Evolutionary conservation across 2,888 invertebrate genomes (phyloP).

Genomic region (Tipula confusa): DNA sequence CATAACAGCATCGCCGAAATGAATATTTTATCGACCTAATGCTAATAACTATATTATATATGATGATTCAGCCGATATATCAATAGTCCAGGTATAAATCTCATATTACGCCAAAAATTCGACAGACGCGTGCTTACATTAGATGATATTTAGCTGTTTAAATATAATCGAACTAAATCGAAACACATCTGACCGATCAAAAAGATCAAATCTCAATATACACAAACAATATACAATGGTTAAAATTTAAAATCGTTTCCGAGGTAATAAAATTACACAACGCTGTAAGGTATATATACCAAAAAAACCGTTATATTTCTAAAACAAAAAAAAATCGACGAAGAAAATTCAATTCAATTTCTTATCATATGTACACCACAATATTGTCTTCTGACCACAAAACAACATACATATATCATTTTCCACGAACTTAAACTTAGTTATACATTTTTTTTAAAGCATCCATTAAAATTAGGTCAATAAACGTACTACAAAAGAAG

Average conservation of each 20-base stretch:
- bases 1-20: not conserved
- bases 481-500: conserved; percentile 25
- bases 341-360: not conserved
- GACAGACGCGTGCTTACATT: not conserved
- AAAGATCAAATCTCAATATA: not conserved
- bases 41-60: too few relatives aligned
- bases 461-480: conserved; percentile 25
- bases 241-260: not conserved
- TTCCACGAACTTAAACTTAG: not conserved
- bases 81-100: not conserved
- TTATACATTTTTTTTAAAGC: not conserved
- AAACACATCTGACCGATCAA: not conserved
- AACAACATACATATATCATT: not conserved
- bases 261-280: not conserved
- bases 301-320: not conserved
- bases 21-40: not conserved
- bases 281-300: not conserved
- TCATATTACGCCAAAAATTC: not conserved
- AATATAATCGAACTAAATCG: not conserved
- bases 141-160: not conserved
- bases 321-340: not conserved
- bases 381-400: conserved; percentile 25
- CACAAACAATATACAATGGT: not conserved
- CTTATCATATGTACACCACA: not conserved
- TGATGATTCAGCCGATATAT: not conserved